phyloP scores from a whole-genome alignment of 2,888 invertebrate species.

The Acanthosepion lycidas region DNA sequence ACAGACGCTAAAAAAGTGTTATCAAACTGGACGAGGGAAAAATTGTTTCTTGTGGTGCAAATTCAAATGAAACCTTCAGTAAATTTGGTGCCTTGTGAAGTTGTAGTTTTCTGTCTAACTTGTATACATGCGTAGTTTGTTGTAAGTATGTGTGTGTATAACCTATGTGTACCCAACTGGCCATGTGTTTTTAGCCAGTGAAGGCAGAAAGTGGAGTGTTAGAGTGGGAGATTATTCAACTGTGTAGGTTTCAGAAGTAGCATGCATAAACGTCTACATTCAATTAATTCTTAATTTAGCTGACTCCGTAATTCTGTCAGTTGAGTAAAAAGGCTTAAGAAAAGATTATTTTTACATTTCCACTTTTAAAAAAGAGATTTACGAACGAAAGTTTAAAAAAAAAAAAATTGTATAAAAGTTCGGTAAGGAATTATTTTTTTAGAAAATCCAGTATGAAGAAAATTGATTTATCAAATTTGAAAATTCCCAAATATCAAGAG shows the following conservation, averaged over 20 bases:
- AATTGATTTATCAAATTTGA: neutral
- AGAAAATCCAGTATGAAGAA: neutral
- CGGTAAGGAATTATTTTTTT: neutral
- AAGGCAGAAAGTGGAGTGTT: neutral
- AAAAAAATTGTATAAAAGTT: neutral
- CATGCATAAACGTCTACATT: neutral
- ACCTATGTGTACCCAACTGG: neutral
- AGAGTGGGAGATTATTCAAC: neutral
- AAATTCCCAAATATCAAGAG: neutral
- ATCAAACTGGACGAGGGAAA: neutral
- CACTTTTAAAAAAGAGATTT: neutral
- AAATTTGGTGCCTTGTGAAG: neutral
- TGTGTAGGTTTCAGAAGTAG: neutral
- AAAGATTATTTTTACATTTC: neutral
- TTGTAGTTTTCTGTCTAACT: neutral
- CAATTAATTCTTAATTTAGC: neutral
- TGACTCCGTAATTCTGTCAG: conserved; percentile 2
- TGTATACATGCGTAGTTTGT: neutral
- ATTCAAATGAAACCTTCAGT: neutral
- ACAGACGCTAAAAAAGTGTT: neutral
- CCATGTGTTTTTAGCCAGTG: conserved; percentile 7
- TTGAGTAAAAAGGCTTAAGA: neutral
- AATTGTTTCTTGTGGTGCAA: neutral
- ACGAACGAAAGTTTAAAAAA: neutral
- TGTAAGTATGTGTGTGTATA: neutral